Evolutionary conservation across 2,797 vertebrate genomes (phyloP), one percentile per base, ranked within the genome.

Genomic region (Typhlichthys eigenmanni): DNA sequence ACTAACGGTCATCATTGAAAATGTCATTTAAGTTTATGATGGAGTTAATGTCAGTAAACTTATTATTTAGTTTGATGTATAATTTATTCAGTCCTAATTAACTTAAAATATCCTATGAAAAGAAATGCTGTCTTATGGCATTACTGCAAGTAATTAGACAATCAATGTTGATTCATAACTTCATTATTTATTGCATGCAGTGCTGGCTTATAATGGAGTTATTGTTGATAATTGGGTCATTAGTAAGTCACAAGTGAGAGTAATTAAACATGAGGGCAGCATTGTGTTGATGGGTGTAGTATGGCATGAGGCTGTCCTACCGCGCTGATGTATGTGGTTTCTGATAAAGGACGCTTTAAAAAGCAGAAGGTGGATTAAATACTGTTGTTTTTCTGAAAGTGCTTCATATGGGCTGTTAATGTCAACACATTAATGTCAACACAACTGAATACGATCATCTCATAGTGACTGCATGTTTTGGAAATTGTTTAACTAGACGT

Each of bases 161-260:
- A 58, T 47, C 3, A 49, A 49, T 49, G 48, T 14, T 49, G 48
- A 49, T 14, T 56, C 0, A 38, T 49, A 38, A 38, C 34, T 38
- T 6, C 34, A 38, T 38, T 38, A 38, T 38, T 38, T 38, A 9
- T 38, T 38, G 34, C 4, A 32, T 0, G 55, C 12, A 13, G 24
- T 60, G 3, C 16, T 50, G 47, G 1, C 4, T 0, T 60, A 4
- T 60, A 58, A 64, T 50, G 55, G 1, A 63, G 45, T 47, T 47
- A 61, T 7, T 59, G 24, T 7, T 13, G 47, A 58, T 59, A 52
- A 66, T 60, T 60, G 43, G 47, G 13, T 46, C 4, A 49, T 49
- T 14, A 49, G 48, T 49, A 8, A 49, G 13, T n/a, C n/a, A 49
- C 14, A 2, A 49, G 13, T 38, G 34, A 38, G 48, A 49, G n/a